These are phyloP conservation scores for Philereme vetulata DNA, from an alignment of 2,888 invertebrate genomes.

Conservation along the genomic window DNA sequence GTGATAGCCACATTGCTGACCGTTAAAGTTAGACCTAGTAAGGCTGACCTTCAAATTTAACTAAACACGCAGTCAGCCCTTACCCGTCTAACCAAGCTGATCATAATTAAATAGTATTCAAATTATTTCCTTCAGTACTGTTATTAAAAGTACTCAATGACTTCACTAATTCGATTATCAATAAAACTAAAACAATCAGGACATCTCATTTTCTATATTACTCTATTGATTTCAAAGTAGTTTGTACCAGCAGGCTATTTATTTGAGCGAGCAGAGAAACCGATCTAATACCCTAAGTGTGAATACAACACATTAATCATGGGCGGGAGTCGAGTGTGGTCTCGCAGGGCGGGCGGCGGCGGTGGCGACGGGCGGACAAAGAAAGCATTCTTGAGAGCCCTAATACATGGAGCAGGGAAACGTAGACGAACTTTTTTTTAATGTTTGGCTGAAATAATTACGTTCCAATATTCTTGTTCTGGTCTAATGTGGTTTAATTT, in stretches of 20 bases:
- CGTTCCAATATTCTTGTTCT: too few species aligned
- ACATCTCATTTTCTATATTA: not conserved
- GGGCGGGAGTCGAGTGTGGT: conserved; percentile 17
- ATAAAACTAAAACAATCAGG: too few species aligned
- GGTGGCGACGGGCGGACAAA: conserved; percentile 20
- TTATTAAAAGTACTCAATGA: too few species aligned
- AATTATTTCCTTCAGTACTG: too few species aligned
- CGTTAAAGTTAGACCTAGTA: too few species aligned
- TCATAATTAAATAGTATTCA: too few species aligned
- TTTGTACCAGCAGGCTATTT: conserved; percentile 11
- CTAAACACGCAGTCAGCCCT: too few species aligned
- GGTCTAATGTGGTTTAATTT: too few species aligned
- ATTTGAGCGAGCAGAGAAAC: conserved; percentile 8
- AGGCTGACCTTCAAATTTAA: too few species aligned
- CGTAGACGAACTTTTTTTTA: not conserved
- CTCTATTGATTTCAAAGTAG: conserved; percentile 1
- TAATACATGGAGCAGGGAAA: conserved; percentile 12
- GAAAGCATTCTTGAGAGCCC: conserved; percentile 20
- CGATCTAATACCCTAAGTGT: conserved; percentile 30
- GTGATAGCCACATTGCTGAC: too few species aligned
- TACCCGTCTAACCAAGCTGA: too few species aligned
- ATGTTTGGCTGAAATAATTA: not conserved
- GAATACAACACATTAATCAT: conserved; percentile 31
- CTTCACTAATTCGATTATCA: too few species aligned
- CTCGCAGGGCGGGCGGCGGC: conserved; percentile 7